Evolutionary conservation across 1,140 invertebrate genomes (phyloP), one percentile per base, ranked within the genome.

Genomic region (Drosophila orosa): DNA sequence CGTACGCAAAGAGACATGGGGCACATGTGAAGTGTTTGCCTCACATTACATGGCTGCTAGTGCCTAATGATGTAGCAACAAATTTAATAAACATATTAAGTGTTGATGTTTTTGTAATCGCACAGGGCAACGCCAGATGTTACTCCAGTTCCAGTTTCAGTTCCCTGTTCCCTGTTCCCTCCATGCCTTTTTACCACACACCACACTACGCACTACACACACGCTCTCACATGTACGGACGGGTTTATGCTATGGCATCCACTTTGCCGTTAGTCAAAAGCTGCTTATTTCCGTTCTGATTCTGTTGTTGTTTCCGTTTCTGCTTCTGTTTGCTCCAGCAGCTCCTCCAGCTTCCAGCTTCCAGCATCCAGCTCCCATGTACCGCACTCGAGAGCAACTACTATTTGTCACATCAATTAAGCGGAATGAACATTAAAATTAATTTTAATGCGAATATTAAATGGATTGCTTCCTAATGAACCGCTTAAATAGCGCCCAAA

Each of bases 41-140:
- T 68, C 77, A 69, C 80, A 89, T 89, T 84, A 84, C 78, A 87
- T 78, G 84, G 73, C 73, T 84, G 84, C 85, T 84, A 89, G 84
- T 84, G 84, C 84, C 84, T 89, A 89, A 89, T 89, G 84, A 89
- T 90, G 84, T 90, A 90, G 85, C 85, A 90, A 89, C 84, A 90
- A 90, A 89, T 89, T 89, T 90, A 90, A 90, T 90, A 89, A 89
- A 90, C 85, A 90, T 87, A 87, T 87, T 87, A 89, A 87, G 84
- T 87, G 84, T 87, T 87, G 83, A 89, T 87, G 84, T 89, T 87
- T 83, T 89, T 87, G 83, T 80, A 89, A 87, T 87, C 84, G 76
- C 73, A 45, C 44, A 59, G 77, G 45, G 40, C 42, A 71, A n/a
- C 56, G 37, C 58, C 66, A 80, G 55, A 56, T 61, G 63, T 57